These are phyloP conservation scores for Lasioglossum zephyrum DNA, from an alignment of 2,888 invertebrate genomes.

Conservation along the genomic window DNA sequence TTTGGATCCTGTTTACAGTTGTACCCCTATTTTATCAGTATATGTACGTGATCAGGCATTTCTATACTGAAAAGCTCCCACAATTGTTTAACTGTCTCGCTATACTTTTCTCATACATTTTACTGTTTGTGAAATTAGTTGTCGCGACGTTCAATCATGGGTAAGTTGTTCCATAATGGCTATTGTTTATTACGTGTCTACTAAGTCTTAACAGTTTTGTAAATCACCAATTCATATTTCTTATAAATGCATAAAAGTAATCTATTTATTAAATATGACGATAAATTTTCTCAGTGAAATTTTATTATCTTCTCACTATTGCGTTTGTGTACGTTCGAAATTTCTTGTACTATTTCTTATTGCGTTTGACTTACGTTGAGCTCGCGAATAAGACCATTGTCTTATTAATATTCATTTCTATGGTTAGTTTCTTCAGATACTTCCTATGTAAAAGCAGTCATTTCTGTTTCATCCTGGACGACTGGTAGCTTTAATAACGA, in stretches of 20 bases:
- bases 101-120: slow-evolving; percentile 20
- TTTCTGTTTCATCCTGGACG: not conserved
- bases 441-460: not conserved
- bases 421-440: not conserved
- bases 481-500: not conserved
- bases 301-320: not conserved
- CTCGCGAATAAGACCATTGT: too few species aligned
- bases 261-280: not conserved
- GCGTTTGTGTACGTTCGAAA: not conserved
- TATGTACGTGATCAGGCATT: slow-evolving; percentile 17
- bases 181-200: not conserved
- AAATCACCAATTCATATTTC: too few species aligned
- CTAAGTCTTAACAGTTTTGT: too few species aligned
- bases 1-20: slow-evolving; percentile 18
- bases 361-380: too few species aligned
- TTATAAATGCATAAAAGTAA: not conserved
- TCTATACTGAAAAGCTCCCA: slow-evolving; percentile 7
- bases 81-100: slow-evolving; percentile 32
- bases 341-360: not conserved
- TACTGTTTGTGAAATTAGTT: slow-evolving; percentile 39
- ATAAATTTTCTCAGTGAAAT: not conserved
- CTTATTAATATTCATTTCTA: not conserved
- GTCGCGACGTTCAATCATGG: slow-evolving; percentile 38
- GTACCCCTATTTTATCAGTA: slow-evolving; percentile 37
- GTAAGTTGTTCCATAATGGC: slow-evolving; percentile 10